Base-by-base conservation (phyloP, 2,797 vertebrate genomes). In the Arremon aurantiirostris region DNA sequence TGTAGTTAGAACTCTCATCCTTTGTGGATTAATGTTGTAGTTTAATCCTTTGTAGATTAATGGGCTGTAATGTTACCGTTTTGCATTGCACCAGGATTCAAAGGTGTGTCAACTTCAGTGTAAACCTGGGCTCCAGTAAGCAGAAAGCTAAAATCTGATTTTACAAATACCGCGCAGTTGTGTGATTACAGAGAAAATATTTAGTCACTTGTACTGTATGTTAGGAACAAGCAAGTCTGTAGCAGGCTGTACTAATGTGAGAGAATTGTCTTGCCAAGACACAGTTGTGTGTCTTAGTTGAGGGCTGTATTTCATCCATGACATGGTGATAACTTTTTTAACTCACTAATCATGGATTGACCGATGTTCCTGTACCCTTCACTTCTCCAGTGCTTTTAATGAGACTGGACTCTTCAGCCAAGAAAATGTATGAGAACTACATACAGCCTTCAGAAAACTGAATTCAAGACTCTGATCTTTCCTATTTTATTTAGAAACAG, bases 21-120 rank as follows among this genome's bases (percentile, higher is more conserved):
- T 86, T 60, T 64, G 65, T 59, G 53, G n/a, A 53, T 78, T 64
- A 60, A 34, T 66, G 68, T 34, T 72, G 35, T 63, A 41, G 57
- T 59, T 85, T 66, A 73, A 80, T 66, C 53, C 73, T 71, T 32
- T 60, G 32, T n/a, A 47, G 32, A 53, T 81, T n/a, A 78, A 30
- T 57, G 12, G 17, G 18, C 49, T 64, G 20, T 79, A 28, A 26
- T 37, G 32, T 55, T 72, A 41, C 21, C 0, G 0, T 41, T 76
- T 65, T 34, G 8, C 75, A 39, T 68, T 65, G 61, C 34, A 57
- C 39, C 12, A 41, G 20, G 27, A 47, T 39, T 37, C 20, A 61
- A 35, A 77, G n/a, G 14, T 47, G 6, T 23, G 30, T 72, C 42
- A 61, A 9, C 44, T 65, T 59, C 20, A 72, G 32, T 52, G 59